Conservation (phyloP, 2,888 invertebrate genomes). For the Mythimna impura region DNA sequence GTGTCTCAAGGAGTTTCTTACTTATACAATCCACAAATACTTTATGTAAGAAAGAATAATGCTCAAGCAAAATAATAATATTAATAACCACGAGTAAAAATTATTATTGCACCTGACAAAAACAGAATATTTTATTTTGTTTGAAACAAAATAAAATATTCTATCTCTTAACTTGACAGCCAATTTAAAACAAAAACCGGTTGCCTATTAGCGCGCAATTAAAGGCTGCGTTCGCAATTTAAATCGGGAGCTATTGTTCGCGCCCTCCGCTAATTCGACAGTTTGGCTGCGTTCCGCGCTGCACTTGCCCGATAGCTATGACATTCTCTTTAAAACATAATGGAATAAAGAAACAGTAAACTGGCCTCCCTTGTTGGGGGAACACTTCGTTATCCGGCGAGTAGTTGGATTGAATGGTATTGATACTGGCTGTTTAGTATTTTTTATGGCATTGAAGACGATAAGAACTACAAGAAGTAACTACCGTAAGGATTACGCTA, state of each 20-base stretch:
- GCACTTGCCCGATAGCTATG: constrained; percentile 86
- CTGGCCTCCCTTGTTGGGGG: constrained; percentile 84
- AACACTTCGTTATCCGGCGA: constrained; percentile 80
- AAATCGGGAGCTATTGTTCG: constrained; percentile 73
- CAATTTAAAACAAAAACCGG: constrained; percentile 70
- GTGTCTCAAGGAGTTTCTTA: no score
- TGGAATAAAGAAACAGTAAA: constrained; percentile 90
- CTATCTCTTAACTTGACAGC: constrained; percentile 61
- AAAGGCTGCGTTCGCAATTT: constrained; percentile 73
- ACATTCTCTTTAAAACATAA: constrained; percentile 89
- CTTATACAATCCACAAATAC: neutral
- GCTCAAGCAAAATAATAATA: no score
- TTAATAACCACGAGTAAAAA: neutral
- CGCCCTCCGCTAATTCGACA: constrained; percentile 70
- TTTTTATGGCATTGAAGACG: neutral
- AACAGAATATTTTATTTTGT: neutral
- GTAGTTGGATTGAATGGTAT: constrained; percentile 63
- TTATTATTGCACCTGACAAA: neutral
- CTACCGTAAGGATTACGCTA: no score
- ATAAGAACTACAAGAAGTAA: no score
- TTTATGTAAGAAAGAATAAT: neutral
- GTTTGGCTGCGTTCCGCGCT: constrained; percentile 71
- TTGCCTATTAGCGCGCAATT: constrained; percentile 71
- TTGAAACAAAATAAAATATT: neutral
- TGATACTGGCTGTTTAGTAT: constrained; percentile 67